Conservation (phyloP, 2,113 vertebrate species). For the Cyprinus carpio region DNA sequence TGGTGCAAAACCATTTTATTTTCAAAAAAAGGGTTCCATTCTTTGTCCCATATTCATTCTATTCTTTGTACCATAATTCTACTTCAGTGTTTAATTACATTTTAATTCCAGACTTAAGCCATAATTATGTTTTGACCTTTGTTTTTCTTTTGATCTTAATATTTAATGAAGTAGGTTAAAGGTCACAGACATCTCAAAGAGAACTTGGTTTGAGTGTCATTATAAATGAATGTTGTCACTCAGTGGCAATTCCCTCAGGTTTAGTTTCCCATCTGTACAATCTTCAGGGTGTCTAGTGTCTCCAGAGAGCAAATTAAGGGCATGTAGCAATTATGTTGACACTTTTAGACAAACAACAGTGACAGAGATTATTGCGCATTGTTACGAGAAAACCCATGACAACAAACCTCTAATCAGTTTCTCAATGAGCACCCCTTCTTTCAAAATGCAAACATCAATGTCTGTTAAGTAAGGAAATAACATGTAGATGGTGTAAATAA, state of each 20-base stretch:
- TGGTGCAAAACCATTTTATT: neutral
- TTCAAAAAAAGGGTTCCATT: neutral
- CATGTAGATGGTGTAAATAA: neutral
- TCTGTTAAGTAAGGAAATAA: neutral
- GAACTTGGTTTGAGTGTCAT: neutral
- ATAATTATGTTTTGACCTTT: neutral
- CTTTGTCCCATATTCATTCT: too few species aligned
- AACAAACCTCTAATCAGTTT: neutral
- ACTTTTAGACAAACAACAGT: conserved; percentile 13
- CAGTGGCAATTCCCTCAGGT: neutral
- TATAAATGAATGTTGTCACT: neutral
- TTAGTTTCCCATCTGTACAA: neutral
- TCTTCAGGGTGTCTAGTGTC: conserved; percentile 16
- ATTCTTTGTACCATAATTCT: neutral
- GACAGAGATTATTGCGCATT: neutral
- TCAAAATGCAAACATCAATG: neutral
- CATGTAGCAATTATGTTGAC: conserved; percentile 23
- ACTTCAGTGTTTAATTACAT: neutral
- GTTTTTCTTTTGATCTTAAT: neutral
- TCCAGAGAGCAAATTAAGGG: conserved; percentile 42
- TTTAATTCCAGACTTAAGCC: neutral
- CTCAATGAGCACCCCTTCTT: neutral
- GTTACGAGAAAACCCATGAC: neutral
- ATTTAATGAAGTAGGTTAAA: neutral
- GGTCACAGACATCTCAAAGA: neutral